Percentiles rank a stretch among this genome's conserved stretches.
These are phyloP conservation scores for Ophthalmolycus amberensis DNA, from an alignment of 2,113 vertebrate genomes.

Conservation along the genomic window DNA sequence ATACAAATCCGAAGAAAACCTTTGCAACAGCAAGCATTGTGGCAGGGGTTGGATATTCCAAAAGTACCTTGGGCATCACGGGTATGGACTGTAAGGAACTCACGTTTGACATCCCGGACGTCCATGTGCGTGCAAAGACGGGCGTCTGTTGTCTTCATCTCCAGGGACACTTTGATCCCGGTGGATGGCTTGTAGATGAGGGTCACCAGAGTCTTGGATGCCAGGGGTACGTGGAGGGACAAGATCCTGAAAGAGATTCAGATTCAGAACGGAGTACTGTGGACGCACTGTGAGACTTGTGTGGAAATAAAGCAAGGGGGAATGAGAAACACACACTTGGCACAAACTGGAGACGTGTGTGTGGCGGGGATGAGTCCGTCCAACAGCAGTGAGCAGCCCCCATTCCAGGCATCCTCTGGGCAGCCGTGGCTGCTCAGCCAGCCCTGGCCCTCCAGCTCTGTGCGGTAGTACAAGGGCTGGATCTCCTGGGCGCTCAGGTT, in stretches of 20 bases:
- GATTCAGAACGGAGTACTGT: neutral
- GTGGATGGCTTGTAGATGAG: constrained; percentile 85
- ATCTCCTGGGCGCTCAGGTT: constrained; percentile 89
- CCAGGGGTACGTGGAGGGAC: constrained; percentile 85
- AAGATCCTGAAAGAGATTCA: constrained; percentile 85
- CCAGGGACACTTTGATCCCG: constrained; percentile 77
- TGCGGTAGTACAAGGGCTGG: constrained; percentile 86
- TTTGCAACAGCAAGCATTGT: neutral
- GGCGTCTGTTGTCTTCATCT: constrained; percentile 83
- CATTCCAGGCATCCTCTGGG: constrained; percentile 88
- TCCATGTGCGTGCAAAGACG: constrained; percentile 42
- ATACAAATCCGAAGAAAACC: neutral
- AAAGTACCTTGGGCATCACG: neutral
- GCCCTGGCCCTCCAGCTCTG: constrained; percentile 55
- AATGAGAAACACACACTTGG: constrained; percentile 73
- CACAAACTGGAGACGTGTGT: constrained; percentile 60
- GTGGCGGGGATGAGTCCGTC: constrained; percentile 83
- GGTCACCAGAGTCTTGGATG: constrained; percentile 83
- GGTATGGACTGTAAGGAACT: constrained; percentile 42
- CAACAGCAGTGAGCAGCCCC: constrained; percentile 90
- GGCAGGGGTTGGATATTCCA: neutral
- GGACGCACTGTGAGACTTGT: neutral
- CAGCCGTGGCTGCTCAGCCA: constrained; percentile 85
- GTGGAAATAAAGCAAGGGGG: neutral
- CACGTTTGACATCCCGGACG: constrained; percentile 61